These are phyloP conservation scores for Eupithecia abbreviata DNA, from an alignment of 2,888 invertebrate species.

Conservation along the genomic window DNA sequence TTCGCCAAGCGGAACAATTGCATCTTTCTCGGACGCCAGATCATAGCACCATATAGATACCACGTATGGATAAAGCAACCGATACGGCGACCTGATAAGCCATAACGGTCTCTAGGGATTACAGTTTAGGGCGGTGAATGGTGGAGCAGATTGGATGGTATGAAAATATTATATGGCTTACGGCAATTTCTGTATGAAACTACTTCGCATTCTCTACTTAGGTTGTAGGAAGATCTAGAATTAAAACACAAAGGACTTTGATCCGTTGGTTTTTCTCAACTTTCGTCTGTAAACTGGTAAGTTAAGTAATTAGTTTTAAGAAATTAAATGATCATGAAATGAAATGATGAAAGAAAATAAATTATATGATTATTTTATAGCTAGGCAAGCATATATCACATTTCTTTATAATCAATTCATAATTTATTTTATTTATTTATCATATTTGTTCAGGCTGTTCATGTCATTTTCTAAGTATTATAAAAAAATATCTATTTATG, in stretches of 20 bases:
- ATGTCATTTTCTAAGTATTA: too few relatives aligned
- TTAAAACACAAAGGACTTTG: not conserved
- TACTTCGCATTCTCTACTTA: conserved; percentile 1
- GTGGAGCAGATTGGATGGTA: conserved; percentile 5
- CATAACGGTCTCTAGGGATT: conserved; percentile 12
- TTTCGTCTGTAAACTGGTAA: not conserved
- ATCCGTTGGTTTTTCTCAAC: not conserved
- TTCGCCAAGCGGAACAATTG: conserved; percentile 82
- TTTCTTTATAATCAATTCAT: too few relatives aligned
- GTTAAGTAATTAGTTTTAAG: too few relatives aligned
- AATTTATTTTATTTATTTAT: too few relatives aligned
- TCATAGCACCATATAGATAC: conserved; percentile 22
- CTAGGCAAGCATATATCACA: too few relatives aligned
- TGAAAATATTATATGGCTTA: conserved; percentile 9
- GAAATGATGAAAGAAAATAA: too few relatives aligned
- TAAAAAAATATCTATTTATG: too few relatives aligned
- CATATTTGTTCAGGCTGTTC: too few relatives aligned
- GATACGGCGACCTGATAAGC: conserved; percentile 20
- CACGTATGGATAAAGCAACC: conserved; percentile 8
- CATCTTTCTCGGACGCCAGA: conserved; percentile 63
- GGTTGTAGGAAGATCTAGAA: not conserved
- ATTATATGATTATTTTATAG: too few relatives aligned
- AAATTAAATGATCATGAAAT: too few relatives aligned
- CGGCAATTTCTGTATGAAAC: not conserved
- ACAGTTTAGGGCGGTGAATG: conserved; percentile 12